Conservation (phyloP, 2,797 vertebrate genomes). For the Sphaeramia orbicularis region DNA sequence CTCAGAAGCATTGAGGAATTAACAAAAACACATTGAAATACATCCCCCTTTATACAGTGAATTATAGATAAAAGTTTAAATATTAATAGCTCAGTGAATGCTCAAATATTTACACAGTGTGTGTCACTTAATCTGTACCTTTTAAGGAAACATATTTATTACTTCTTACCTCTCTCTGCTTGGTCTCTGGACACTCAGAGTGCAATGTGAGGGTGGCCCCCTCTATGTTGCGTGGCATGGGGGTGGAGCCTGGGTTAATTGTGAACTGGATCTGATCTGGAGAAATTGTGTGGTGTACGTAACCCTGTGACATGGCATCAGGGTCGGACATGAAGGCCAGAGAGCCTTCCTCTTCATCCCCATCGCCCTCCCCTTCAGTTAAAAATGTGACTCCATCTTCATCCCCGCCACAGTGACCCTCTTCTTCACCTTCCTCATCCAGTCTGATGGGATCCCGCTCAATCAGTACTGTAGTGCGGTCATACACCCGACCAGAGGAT, state of each 20-base stretch:
- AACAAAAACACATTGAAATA: not conserved
- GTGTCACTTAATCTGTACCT: not conserved
- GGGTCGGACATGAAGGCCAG: conserved; percentile 92
- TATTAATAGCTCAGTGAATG: not conserved
- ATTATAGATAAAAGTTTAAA: not conserved
- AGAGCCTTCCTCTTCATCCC: conserved; percentile 91
- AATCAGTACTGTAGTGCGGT: conserved; percentile 97
- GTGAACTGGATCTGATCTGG: conserved; percentile 98
- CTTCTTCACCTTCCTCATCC: conserved; percentile 93
- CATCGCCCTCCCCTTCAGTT: conserved; percentile 91
- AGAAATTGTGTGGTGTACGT: conserved; percentile 98
- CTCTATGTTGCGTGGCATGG: conserved; percentile 98
- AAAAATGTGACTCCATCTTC: conserved; percentile 90
- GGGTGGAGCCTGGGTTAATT: conserved; percentile 98
- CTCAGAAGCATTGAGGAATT: not conserved
- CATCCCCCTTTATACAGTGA: not conserved
- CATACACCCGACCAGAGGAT: conserved; percentile 91
- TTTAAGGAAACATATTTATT: not conserved
- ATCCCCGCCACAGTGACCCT: conserved; percentile 90
- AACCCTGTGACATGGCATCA: conserved; percentile 97
- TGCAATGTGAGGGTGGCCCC: conserved; percentile 97
- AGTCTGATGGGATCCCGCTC: conserved; percentile 95
- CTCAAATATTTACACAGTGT: not conserved
- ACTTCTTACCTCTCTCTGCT: conserved; percentile 92
- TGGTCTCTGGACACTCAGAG: conserved; percentile 98